phyloP scores from a whole-genome alignment of 2,888 invertebrate genomes.

The Frankliniella fusca region DNA sequence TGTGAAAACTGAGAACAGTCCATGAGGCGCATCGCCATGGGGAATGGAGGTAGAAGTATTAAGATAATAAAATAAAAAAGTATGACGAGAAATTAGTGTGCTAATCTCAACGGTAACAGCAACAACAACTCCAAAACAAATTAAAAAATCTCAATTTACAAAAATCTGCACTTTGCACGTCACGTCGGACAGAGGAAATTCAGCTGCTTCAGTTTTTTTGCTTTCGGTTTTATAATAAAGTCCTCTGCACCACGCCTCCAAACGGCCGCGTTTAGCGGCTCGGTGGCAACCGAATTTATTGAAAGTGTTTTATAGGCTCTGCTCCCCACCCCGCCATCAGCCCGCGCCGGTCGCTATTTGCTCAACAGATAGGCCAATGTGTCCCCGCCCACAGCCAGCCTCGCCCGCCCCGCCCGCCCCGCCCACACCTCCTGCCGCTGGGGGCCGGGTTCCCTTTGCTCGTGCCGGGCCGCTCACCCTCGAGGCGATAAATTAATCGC shows the following conservation, averaged over 20 bases:
- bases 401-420: background rate
- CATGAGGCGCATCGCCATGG: too few relatives aligned
- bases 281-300: background rate
- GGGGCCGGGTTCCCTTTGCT: background rate
- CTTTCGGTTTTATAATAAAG: too few relatives aligned
- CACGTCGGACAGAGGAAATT: too few relatives aligned
- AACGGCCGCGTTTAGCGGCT: too few relatives aligned
- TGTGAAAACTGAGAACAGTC: too few relatives aligned
- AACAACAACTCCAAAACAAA: background rate
- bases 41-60: background rate
- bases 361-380: conserved; percentile 19
- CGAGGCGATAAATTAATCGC: conserved; percentile 4
- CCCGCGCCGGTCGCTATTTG: conserved; percentile 1
- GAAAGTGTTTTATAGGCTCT: conserved; percentile 13
- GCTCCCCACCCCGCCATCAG: background rate
- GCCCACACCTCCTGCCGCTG: background rate
- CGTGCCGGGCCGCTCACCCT: background rate
- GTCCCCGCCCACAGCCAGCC: background rate
- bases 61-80: background rate
- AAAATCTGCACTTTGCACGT: background rate
- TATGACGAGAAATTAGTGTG: background rate
- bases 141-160: background rate
- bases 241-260: too few relatives aligned
- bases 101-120: too few relatives aligned
- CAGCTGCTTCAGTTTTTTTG: too few relatives aligned